These are phyloP conservation scores for Lacerta bilineata DNA, from an alignment of 2,797 vertebrate species.

Conservation along the genomic window DNA sequence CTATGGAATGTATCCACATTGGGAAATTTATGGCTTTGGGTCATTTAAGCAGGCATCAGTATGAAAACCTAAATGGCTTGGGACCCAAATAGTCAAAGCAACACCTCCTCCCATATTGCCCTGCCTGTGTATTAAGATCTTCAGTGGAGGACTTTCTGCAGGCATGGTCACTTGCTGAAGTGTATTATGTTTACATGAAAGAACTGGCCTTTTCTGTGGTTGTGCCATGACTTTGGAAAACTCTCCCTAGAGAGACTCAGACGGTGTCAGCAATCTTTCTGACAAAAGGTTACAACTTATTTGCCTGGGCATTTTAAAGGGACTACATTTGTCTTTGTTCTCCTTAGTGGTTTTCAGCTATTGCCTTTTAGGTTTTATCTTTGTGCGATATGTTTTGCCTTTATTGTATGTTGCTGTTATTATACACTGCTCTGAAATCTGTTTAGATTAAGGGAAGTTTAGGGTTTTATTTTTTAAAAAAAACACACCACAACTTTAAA, in stretches of 20 bases:
- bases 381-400: neutral
- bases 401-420: neutral
- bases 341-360: neutral
- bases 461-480: too few species aligned
- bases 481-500: too few species aligned
- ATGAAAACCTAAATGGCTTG: neutral
- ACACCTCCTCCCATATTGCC: neutral
- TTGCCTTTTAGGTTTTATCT: neutral
- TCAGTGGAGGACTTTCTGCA: neutral
- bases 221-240: neutral
- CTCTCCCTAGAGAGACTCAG: neutral
- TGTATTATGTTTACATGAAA: neutral
- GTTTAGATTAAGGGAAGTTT: neutral
- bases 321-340: neutral
- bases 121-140: neutral
- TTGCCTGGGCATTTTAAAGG: neutral
- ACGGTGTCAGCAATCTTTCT: neutral
- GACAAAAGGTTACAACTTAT: neutral
- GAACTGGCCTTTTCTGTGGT: neutral
- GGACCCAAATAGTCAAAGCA: neutral
- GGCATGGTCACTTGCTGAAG: neutral
- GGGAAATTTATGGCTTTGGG: neutral
- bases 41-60: neutral
- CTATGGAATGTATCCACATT: neutral
- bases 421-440: neutral